phyloP scores from a whole-genome alignment of 1,140 invertebrate species.

The Hirudo medicinalis region DNA sequence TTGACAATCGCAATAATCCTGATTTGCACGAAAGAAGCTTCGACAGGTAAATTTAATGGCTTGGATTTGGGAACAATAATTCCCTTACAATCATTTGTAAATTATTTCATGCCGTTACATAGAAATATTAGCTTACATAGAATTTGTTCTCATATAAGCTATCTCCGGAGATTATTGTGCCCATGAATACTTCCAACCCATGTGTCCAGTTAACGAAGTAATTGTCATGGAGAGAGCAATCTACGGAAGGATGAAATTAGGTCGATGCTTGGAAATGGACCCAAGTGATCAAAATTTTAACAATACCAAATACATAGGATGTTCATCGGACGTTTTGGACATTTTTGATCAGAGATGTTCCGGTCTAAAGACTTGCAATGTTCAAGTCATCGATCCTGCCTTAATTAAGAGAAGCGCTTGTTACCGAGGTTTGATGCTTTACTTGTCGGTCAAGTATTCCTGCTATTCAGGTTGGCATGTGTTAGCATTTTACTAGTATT shows the following conservation, averaged over 20 bases:
- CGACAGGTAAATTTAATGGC: too few relatives aligned
- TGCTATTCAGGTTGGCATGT: too few relatives aligned
- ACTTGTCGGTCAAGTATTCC: too few relatives aligned
- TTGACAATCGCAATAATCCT: too few relatives aligned
- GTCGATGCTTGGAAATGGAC: conserved; percentile 18
- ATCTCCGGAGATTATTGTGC: conserved; percentile 14
- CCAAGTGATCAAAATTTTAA: background rate
- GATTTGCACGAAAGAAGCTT: too few relatives aligned
- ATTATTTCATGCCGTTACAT: too few relatives aligned
- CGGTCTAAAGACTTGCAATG: background rate
- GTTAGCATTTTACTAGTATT: too few relatives aligned
- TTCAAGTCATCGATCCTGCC: background rate
- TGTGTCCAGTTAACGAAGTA: conserved; percentile 16
- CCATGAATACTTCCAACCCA: conserved; percentile 15
- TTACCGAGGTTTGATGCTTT: too few relatives aligned
- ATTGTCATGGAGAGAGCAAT: conserved; percentile 15
- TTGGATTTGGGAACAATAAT: too few relatives aligned
- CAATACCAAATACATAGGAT: background rate
- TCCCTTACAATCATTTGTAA: too few relatives aligned
- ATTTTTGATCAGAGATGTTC: conserved; percentile 4
- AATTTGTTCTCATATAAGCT: background rate
- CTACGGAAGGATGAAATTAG: conserved; percentile 20
- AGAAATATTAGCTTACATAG: too few relatives aligned
- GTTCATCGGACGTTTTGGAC: background rate
- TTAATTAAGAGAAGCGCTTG: too few relatives aligned